Base-by-base conservation (phyloP, 2,113 vertebrate genomes). In the Pseudois nayaur region DNA sequence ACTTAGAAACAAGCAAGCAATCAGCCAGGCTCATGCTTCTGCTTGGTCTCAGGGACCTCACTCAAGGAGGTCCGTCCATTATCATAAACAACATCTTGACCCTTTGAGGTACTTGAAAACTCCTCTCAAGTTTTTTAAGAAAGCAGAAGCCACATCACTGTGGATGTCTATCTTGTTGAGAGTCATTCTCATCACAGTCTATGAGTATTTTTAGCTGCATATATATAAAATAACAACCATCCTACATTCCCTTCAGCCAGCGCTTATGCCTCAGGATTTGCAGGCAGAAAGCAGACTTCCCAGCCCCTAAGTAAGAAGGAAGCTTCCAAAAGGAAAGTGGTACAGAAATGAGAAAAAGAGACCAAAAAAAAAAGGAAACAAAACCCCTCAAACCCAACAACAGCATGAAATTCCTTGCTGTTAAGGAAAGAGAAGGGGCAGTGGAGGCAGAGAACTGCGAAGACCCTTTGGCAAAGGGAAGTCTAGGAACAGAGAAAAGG, bases 201-300 rank as follows among this genome's bases (percentile, higher is more conserved):
- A 48, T 45, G 48, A 67, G 21, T 95, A 59, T 95, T 97, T 96
- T 97, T 96, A 97, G 88, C 81, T n/a, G 33, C 54, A 29, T 60
- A 27, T 92, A 55, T 55, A 45, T 88, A 55, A 85, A 87, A 89
- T 84, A 95, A 88, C 52, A 33, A 33, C 27, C 76, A 78, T 83
- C 19, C 79, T 81, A 19, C 17, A 43, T 43, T 52, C 76, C 55
- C 19, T 60, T 29, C 25, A 64, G 89, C 33, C 29, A 50, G 31
- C 71, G 19, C 54, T 95, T 36, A 71, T 74, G 88, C 45, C 57
- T 97, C 23, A 76, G 43, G 21, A 31, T 78, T 62, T 74, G 25
- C 64, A 81, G n/a, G 59, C 3, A 67, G 36, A 86, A 74, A 25
- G 48, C 31, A 95, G 89, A 89, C 52, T 74, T 86, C 48, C 79